Base-by-base conservation (phyloP, 2,888 invertebrate genomes). In the Platerodrilus igneus region DNA sequence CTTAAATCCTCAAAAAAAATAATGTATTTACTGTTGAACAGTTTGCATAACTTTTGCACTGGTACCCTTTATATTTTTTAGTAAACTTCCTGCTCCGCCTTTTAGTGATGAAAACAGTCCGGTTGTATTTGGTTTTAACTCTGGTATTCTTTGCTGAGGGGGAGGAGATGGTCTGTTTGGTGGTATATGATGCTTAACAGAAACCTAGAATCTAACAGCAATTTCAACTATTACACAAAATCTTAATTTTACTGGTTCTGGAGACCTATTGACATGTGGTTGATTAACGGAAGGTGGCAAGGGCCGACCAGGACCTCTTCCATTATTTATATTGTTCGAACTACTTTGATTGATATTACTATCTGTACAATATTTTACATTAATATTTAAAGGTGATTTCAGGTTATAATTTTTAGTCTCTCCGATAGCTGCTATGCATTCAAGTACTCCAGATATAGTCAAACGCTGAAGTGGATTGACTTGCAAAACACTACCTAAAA, bases 1-100 rank as follows among this genome's bases (percentile, higher is more conserved):
- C n/a, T n/a, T n/a, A 8, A n/a, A 19, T 4, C 20, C n/a, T 5
- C 13, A 2, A 3, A 26, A 23, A 17, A 19, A 29, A 9, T 10
- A 30, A 18, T 6, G 6, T 4, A 77, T 80, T 77, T 63, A 84
- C 78, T 91, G 90, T 66, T 92, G 92, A 50, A 96, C 90, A 20
- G 93, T 90, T 65, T 95, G 92, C 84, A 96, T 94, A 23, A 97
- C 93, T 74, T 94, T 95, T 20, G 85, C 86, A 11, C 95, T 93
- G 0, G 94, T 95, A 60, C 96, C 96, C 66, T 93, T 94, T 16
- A 97, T 71, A 62, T 94, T 95, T 60, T 92, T 93, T 44, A 96
- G 74, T 57, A 95, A 83, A 59, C 83, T 92, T 2, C 94, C 92
- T 13, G 95, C 94, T 31, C 94, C 93, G 14, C 94, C 94, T 64